These are phyloP conservation scores for Anorthoa munda DNA, from an alignment of 2,888 invertebrate species.

Conservation along the genomic window DNA sequence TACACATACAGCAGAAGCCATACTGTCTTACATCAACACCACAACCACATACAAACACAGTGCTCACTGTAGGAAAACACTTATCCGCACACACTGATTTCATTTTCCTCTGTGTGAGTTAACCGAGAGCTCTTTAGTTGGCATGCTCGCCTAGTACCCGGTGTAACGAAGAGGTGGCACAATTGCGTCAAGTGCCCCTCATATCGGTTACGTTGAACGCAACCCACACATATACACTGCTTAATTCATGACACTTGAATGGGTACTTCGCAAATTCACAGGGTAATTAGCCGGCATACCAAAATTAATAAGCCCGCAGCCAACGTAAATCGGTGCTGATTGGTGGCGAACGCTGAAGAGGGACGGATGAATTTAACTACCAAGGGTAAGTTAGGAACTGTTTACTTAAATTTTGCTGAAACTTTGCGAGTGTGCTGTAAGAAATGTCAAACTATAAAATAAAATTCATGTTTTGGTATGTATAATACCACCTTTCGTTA, in stretches of 20 bases:
- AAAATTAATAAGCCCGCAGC: slow-evolving; percentile 87
- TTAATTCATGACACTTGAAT: slow-evolving; percentile 86
- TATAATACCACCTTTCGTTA: too few species aligned
- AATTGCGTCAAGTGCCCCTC: slow-evolving; percentile 79
- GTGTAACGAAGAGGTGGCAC: slow-evolving; percentile 86
- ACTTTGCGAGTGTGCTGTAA: slow-evolving; percentile 46
- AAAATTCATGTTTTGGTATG: background rate
- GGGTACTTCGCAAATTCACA: slow-evolving; percentile 88
- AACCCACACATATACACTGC: slow-evolving; percentile 75
- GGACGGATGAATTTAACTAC: slow-evolving; percentile 90
- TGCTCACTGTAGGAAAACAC: slow-evolving; percentile 56
- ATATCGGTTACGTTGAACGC: slow-evolving; percentile 79
- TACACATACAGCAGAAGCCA: slow-evolving; percentile 68
- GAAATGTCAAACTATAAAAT: background rate
- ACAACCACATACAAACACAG: slow-evolving; percentile 65
- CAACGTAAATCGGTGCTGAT: slow-evolving; percentile 86
- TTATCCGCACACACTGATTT: slow-evolving; percentile 70
- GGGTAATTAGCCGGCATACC: slow-evolving; percentile 89
- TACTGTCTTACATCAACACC: slow-evolving; percentile 64
- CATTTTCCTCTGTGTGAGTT: slow-evolving; percentile 71
- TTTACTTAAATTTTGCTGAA: slow-evolving; percentile 33
- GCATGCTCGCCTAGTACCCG: slow-evolving; percentile 82
- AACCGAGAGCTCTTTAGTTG: slow-evolving; percentile 71
- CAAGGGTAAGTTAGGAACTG: slow-evolving; percentile 81
- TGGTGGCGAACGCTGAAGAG: slow-evolving; percentile 85